Evolutionary conservation across 1,140 invertebrate genomes (phyloP).

Genomic region (Pogonognathellus flavescens): DNA sequence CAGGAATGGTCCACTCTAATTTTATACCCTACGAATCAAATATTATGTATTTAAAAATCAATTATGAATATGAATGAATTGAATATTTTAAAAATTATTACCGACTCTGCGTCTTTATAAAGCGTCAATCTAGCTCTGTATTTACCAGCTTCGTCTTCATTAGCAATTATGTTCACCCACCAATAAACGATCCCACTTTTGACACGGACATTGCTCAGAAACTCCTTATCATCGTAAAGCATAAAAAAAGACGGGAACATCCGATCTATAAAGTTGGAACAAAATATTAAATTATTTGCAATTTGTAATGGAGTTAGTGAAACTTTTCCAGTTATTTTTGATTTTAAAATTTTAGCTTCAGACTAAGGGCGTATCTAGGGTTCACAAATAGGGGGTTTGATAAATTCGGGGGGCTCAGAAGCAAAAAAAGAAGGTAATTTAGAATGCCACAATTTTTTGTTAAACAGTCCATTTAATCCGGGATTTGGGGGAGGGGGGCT

Average conservation of each 20-base stretch:
- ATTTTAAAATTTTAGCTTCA: no score
- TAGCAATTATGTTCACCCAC: background rate
- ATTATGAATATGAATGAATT: background rate
- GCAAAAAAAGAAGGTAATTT: no score
- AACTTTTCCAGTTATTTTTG: background rate
- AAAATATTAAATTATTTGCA: background rate
- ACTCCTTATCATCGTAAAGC: conserved; percentile 19
- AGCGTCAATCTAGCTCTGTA: background rate
- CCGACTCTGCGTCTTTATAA: background rate
- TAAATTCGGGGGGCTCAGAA: no score
- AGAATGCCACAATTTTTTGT: no score
- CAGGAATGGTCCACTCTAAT: conserved; percentile 39
- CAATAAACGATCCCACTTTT: conserved; percentile 23
- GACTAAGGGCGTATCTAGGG: no score
- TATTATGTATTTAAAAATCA: background rate
- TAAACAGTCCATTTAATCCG: no score
- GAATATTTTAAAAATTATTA: background rate
- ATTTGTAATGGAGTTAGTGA: no score
- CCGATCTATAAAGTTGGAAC: background rate
- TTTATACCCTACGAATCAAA: conserved; percentile 3
- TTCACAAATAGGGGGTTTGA: no score
- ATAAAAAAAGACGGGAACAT: conserved; percentile 30
- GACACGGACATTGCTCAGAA: conserved; percentile 31
- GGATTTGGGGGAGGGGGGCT: no score
- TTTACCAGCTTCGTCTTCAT: background rate